A percentile compares a stretch with the other conserved stretches of the same genome.
These are phyloP conservation scores for Thalpophila matura DNA, from an alignment of 2,888 invertebrate species.

Conservation along the genomic window DNA sequence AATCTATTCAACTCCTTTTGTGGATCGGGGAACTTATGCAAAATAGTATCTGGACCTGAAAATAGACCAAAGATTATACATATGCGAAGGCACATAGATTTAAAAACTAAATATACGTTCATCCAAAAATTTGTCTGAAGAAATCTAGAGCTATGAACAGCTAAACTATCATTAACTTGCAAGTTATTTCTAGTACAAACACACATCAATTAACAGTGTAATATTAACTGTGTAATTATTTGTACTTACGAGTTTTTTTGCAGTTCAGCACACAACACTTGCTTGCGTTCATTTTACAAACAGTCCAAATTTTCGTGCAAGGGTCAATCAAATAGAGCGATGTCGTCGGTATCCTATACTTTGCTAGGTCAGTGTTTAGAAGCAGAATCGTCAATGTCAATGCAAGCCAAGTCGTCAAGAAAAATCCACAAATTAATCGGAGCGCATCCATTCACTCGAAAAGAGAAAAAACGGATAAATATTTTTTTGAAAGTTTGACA, in stretches of 20 bases:
- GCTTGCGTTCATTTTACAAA: neutral
- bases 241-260: constrained; percentile 3
- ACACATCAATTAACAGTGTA: no score
- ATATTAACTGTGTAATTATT: no score
- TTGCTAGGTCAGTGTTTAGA: neutral
- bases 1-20: constrained; percentile 10
- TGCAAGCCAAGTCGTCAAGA: constrained; percentile 15
- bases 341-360: no score
- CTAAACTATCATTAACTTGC: no score
- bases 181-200: no score
- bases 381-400: constrained; percentile 4
- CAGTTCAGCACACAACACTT: constrained; percentile 5
- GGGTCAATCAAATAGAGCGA: no score
- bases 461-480: constrained; percentile 2
- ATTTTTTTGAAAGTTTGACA: neutral
- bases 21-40: constrained; percentile 15
- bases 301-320: neutral
- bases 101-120: no score
- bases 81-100: no score
- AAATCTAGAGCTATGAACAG: no score
- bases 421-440: constrained; percentile 12
- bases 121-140: no score
- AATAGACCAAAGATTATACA: neutral
- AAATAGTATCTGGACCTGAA: constrained; percentile 9
- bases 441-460: constrained; percentile 7